Evolutionary conservation across 2,797 vertebrate genomes (phyloP), one percentile per base, ranked within the genome.

Genomic region (Anas georgica): DNA sequence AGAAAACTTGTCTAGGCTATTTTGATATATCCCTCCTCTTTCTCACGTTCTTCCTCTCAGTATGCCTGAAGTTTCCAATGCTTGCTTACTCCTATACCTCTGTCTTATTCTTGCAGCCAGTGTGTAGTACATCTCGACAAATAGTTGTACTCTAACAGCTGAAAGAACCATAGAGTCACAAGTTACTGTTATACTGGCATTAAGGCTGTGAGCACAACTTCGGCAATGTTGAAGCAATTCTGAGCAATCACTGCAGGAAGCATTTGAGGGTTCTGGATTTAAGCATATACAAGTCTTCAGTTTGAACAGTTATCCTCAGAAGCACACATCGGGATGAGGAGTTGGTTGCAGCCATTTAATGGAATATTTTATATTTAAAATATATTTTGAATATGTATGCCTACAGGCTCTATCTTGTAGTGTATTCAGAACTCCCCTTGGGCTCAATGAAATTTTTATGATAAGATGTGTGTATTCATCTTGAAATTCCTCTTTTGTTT

Each of bases 1-100:
- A 67, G 70, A 83, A 87, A 95, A 81, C 72, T 94, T 94, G 94
- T 80, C 72, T 89, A 33, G 87, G 64, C 39, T 63, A 39, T 69
- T 91, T 84, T 93, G 66, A 81, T 83, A 46, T 60, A 35, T 90
- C 87, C 18, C 46, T 83, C 16, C 12, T 83, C 37, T 83, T 90
- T 93, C 41, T 94, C 43, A 48, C 62, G 10, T 87, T 86, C 9
- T 8, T 83, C 18, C 46, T 78, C 31, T 60, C 46, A 55, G 16
- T 88, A 56, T 72, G 48, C 21, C 59, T 77, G 64, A 79, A 72
- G 54, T 87, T 95, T 18, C 12, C 41, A 23, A 2, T 90, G 54
- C 48, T 79, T 60, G 14, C 29, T 88, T 22, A 37, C 81, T 12
- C 48, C 31, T 74, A 45, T 73, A 81, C 33, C 9, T 62, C 33